phyloP scores from a whole-genome alignment of 2,113 vertebrate genomes.

The Sinosuthora webbiana region DNA sequence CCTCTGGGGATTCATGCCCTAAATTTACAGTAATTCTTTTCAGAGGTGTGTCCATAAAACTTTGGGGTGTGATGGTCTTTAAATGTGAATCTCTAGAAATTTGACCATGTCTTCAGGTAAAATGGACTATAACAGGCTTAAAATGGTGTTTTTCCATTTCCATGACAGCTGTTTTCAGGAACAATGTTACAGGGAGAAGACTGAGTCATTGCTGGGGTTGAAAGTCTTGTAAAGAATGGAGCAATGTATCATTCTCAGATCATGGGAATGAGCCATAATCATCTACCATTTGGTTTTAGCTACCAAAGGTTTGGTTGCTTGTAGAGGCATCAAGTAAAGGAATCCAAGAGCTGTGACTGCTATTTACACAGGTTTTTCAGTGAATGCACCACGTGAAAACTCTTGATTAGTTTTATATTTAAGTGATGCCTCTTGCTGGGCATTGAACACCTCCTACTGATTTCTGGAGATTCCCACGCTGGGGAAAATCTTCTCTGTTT shows the following conservation, averaged over 20 bases:
- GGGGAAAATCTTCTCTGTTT: neutral
- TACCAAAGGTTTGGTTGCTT: neutral
- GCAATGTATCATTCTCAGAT: neutral
- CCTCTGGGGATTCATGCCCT: neutral
- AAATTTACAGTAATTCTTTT: neutral
- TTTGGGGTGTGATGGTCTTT: neutral
- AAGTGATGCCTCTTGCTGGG: neutral
- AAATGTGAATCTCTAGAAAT: neutral
- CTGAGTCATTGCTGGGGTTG: neutral
- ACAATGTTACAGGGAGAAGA: neutral
- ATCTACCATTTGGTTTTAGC: neutral
- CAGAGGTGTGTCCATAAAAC: neutral
- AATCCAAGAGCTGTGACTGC: neutral
- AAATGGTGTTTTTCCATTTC: rapidly evolving
- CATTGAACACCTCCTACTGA: neutral
- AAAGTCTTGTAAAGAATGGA: neutral
- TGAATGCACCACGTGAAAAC: neutral
- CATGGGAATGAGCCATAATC: neutral
- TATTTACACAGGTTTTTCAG: neutral
- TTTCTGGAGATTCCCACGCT: neutral
- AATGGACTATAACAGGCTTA: neutral
- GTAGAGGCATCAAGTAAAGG: neutral
- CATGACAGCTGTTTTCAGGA: neutral
- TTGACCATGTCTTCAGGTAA: neutral
- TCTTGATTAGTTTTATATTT: neutral